Percentiles rank a stretch among this genome's conserved stretches.
These are phyloP conservation scores for Heliconius hewitsoni DNA, from an alignment of 1,140 invertebrate species.

Conservation along the genomic window DNA sequence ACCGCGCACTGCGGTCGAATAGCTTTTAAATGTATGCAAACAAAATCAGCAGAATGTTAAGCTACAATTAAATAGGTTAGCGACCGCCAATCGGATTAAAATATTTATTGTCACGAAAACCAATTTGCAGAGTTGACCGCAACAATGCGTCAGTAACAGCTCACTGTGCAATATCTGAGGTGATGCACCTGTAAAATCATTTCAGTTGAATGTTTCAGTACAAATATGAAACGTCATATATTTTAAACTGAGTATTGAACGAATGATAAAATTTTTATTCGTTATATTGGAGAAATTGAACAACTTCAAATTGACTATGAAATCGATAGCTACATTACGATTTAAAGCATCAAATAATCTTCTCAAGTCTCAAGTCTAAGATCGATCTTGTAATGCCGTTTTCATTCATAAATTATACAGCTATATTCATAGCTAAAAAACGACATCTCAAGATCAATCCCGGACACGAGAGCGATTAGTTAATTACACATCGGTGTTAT, in stretches of 20 bases:
- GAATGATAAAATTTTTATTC: conserved; percentile 1
- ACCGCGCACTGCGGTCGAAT: conserved; percentile 4
- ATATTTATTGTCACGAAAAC: conserved; percentile 30
- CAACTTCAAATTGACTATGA: background rate
- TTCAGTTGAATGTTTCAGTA: conserved; percentile 9
- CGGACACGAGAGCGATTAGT: no score
- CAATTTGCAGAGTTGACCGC: conserved; percentile 23
- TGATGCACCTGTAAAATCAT: conserved; percentile 16
- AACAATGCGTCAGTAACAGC: conserved; percentile 19
- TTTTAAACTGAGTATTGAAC: conserved; percentile 15
- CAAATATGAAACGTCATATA: conserved; percentile 12
- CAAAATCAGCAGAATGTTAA: conserved; percentile 32
- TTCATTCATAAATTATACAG: no score
- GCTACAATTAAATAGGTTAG: conserved; percentile 52
- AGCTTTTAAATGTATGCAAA: conserved; percentile 22
- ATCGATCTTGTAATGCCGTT: no score
- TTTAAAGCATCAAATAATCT: background rate
- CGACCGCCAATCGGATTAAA: conserved; percentile 27
- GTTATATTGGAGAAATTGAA: background rate
- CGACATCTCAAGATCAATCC: no score
- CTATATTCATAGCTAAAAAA: no score
- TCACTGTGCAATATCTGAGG: conserved; percentile 16
- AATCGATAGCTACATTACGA: background rate
- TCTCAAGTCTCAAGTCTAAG: no score
- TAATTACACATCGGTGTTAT: no score